Evolutionary conservation across 2,888 invertebrate species (phyloP).

Genomic region (Neoascia interrupta): DNA sequence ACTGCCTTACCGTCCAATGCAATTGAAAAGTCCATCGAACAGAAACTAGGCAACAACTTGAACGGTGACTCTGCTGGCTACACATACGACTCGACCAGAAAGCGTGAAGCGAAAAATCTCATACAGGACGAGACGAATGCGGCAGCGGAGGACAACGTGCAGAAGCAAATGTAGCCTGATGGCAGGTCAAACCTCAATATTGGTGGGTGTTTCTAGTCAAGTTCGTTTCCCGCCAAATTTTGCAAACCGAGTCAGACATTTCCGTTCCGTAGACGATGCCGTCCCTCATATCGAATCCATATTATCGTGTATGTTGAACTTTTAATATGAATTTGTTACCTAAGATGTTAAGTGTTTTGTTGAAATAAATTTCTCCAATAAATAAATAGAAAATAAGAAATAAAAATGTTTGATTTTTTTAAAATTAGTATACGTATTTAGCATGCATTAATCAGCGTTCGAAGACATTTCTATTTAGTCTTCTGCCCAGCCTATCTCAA

Average conservation of each 20-base stretch:
- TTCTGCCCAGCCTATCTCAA: constrained; percentile 17
- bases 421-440: constrained; percentile 21
- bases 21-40: constrained; percentile 50
- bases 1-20: constrained; percentile 28
- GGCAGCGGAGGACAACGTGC: background rate
- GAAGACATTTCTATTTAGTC: constrained; percentile 41
- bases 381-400: no score
- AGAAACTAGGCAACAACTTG: constrained; percentile 55
- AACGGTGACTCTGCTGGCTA: constrained; percentile 15
- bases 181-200: constrained; percentile 26
- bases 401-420: background rate
- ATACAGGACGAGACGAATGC: background rate
- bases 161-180: constrained; percentile 31
- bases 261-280: constrained; percentile 5
- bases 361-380: constrained; percentile 39
- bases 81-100: constrained; percentile 40
- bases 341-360: constrained; percentile 35
- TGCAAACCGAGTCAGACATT: constrained; percentile 4
- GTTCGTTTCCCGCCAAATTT: constrained; percentile 52
- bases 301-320: constrained; percentile 17
- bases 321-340: constrained; percentile 24
- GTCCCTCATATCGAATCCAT: background rate
- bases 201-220: constrained; percentile 66
- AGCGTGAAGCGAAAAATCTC: constrained; percentile 46
- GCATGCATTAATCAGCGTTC: constrained; percentile 47